phyloP scores from a whole-genome alignment of 1,140 invertebrate species.

The Ectropis grisescens region DNA sequence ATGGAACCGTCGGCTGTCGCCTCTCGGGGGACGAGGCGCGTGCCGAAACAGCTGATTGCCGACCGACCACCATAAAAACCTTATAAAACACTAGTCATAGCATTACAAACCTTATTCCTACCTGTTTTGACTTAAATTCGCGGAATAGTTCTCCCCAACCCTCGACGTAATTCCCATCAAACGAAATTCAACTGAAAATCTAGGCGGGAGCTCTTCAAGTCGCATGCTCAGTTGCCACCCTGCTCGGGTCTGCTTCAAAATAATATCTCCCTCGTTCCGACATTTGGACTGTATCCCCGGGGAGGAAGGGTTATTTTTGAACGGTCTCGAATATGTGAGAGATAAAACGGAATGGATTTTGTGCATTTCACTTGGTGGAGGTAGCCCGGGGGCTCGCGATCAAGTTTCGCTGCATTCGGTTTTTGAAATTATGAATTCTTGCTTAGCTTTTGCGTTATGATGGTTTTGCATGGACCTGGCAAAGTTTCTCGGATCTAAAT shows the following conservation, averaged over 20 bases:
- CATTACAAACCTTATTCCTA: conserved; percentile 19
- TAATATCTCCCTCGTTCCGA: conserved; percentile 14
- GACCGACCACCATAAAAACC: conserved; percentile 55
- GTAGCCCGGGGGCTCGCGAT: conserved; percentile 24
- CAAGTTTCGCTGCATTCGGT: conserved; percentile 28
- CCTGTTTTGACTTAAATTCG: too few species aligned
- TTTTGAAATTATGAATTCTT: too few species aligned
- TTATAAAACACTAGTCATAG: conserved; percentile 18
- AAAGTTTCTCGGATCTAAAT: too few species aligned
- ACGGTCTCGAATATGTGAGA: conserved; percentile 15
- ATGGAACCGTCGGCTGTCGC: too few species aligned
- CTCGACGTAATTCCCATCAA: conserved; percentile 26
- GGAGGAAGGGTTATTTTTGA: conserved; percentile 11
- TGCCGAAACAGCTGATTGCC: conserved; percentile 66
- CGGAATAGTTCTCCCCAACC: conserved; percentile 32
- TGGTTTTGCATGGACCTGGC: too few species aligned
- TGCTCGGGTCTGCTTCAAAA: conserved; percentile 41
- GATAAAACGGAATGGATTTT: conserved; percentile 64
- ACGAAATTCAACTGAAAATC: conserved; percentile 28
- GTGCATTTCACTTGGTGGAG: conserved; percentile 60
- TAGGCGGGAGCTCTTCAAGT: conserved; percentile 22
- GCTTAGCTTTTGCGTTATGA: too few species aligned
- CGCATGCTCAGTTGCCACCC: conserved; percentile 14
- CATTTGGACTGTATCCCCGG: conserved; percentile 18
- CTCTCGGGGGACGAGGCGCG: conserved; percentile 46